A percentile compares a stretch with the other conserved stretches of the same genome.
These are phyloP conservation scores for Dromiciops gliroides DNA, from an alignment of 2,113 vertebrate species.

Conservation along the genomic window DNA sequence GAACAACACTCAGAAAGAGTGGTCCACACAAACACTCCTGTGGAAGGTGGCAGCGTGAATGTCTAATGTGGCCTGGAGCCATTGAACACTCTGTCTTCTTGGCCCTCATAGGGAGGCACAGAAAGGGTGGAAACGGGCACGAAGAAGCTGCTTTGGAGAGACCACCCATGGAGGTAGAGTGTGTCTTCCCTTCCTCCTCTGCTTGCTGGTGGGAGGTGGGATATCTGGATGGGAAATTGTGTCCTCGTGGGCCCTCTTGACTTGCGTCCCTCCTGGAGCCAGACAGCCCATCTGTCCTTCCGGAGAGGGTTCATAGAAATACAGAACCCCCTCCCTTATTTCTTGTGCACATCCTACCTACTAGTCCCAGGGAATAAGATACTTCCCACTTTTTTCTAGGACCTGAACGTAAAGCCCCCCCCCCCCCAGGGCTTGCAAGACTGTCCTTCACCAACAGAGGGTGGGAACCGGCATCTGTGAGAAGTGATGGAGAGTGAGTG, in stretches of 20 bases:
- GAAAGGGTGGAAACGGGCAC: slow-evolving; percentile 40
- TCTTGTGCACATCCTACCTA: not conserved
- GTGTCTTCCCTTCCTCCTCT: not conserved
- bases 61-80: slow-evolving; percentile 41
- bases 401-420: not conserved
- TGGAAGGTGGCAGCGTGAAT: not conserved
- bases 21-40: not conserved
- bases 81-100: slow-evolving; percentile 38
- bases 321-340: not conserved
- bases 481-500: not conserved
- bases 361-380: not conserved
- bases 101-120: not conserved
- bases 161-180: slow-evolving; percentile 51
- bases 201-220: slow-evolving; percentile 33
- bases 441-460: not conserved
- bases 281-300: not conserved
- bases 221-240: slow-evolving; percentile 16
- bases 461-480: not conserved
- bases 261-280: slow-evolving; percentile 30
- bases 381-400: not conserved
- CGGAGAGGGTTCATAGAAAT: not conserved
- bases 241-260: slow-evolving; percentile 50
- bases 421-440: not conserved
- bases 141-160: slow-evolving; percentile 47
- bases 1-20: not conserved